phyloP scores from a whole-genome alignment of 2,797 vertebrate species.

The Tokudaia muenninki region DNA sequence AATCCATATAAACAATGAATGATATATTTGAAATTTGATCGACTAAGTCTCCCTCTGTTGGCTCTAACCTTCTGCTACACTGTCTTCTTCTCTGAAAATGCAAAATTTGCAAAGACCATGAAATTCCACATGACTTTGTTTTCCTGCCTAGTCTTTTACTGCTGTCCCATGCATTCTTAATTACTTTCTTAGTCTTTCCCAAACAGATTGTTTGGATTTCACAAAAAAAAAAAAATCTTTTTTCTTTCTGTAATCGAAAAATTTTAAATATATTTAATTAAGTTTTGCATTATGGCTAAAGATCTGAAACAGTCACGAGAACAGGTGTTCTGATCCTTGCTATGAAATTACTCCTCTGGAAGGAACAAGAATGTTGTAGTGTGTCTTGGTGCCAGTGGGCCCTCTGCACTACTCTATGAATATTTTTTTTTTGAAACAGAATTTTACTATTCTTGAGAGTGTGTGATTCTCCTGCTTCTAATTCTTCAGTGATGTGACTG shows the following conservation, averaged over 20 bases:
- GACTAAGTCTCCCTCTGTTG: not conserved
- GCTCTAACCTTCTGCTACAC: not conserved
- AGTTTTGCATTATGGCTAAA: not conserved
- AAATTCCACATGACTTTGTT: constrained; percentile 2
- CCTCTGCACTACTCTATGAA: not conserved
- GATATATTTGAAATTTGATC: not conserved
- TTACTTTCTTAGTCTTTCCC: constrained; percentile 15
- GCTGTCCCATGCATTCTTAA: not conserved
- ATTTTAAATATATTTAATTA: constrained; percentile 27
- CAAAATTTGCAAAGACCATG: not conserved
- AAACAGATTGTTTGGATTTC: constrained; percentile 29
- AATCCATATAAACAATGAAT: not conserved
- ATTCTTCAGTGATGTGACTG: not conserved
- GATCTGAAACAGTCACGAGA: not conserved
- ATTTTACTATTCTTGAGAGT: not conserved
- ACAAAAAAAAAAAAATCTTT: not conserved
- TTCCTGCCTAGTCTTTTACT: not conserved
- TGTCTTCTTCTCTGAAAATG: not conserved
- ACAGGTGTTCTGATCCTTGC: not conserved
- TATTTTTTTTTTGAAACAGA: not conserved
- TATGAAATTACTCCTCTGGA: not conserved
- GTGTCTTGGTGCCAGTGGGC: not conserved
- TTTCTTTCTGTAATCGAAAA: not conserved
- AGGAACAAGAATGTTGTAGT: not conserved
- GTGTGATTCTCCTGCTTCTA: not conserved